These are phyloP conservation scores for Bovichtus diacanthus DNA, from an alignment of 2,797 vertebrate species.

Conservation along the genomic window DNA sequence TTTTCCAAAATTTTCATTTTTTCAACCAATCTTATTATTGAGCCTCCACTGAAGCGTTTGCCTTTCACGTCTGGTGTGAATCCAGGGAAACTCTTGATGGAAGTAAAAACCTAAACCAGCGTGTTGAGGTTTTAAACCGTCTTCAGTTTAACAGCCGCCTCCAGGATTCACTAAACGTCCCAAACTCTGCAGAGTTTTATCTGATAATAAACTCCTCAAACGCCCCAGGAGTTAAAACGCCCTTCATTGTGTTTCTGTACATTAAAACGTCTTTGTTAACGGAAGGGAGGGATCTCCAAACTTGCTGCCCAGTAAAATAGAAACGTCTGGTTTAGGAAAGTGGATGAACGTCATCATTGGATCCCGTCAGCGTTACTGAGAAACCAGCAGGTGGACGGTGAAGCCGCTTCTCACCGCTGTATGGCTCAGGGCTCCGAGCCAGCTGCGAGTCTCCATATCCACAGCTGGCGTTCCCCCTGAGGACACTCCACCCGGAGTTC, in stretches of 20 bases:
- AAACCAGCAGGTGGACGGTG: constrained; percentile 28
- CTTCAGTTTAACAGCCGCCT: background rate
- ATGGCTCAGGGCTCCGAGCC: constrained; percentile 28
- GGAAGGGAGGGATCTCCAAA: background rate
- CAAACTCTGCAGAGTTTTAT: background rate
- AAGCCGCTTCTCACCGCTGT: constrained; percentile 6
- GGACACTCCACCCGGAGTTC: constrained; percentile 19
- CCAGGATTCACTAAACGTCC: background rate
- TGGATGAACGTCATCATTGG: background rate
- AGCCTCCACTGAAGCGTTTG: background rate
- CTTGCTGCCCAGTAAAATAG: background rate
- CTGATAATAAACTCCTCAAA: background rate
- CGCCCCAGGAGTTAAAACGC: background rate
- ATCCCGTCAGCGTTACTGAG: background rate
- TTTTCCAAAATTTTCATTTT: background rate
- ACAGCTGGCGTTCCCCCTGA: constrained; percentile 52
- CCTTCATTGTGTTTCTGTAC: background rate
- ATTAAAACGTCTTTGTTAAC: background rate
- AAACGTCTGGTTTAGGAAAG: constrained; percentile 10
- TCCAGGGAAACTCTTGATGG: background rate
- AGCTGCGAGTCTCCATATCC: constrained; percentile 31
- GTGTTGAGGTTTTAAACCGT: background rate
- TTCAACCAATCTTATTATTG: background rate
- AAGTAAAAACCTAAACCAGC: background rate
- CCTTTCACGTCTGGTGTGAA: background rate